A percentile compares a stretch with the other conserved stretches of the same genome.
phyloP scores from a whole-genome alignment of 1,140 invertebrate genomes.

The Orius laevigatus region DNA sequence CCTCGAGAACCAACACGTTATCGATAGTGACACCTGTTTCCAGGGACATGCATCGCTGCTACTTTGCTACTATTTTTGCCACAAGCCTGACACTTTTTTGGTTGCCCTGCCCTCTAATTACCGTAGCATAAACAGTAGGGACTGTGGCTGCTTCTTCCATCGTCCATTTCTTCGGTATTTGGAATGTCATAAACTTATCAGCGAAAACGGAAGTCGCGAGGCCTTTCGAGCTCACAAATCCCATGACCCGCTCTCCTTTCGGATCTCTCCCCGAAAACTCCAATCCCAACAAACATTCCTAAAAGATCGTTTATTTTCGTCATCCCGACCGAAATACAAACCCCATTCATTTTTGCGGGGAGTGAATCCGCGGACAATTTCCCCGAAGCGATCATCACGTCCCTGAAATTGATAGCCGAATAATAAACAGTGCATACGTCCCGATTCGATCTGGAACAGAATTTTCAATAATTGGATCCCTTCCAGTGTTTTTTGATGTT shows the following conservation, averaged over 20 bases:
- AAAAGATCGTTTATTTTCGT: not conserved
- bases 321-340: slow-evolving; percentile 10
- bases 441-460: slow-evolving; percentile 26
- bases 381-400: slow-evolving; percentile 93
- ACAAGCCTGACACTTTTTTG: no score
- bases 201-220: slow-evolving; percentile 76
- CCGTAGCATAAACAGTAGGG: slow-evolving; percentile 82
- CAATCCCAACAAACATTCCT: slow-evolving; percentile 87
- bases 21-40: no score
- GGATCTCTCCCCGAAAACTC: slow-evolving; percentile 76
- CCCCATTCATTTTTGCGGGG: slow-evolving; percentile 55
- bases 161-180: slow-evolving; percentile 74
- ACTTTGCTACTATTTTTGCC: no score
- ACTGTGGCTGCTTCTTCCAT: slow-evolving; percentile 85
- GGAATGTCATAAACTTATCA: slow-evolving; percentile 74
- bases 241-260: slow-evolving; percentile 74
- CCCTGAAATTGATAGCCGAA: slow-evolving; percentile 89
- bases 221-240: slow-evolving; percentile 76
- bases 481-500: slow-evolving; percentile 27
- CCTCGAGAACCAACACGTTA: no score
- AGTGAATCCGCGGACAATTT: slow-evolving; percentile 89
- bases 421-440: slow-evolving; percentile 80
- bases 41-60: no score
- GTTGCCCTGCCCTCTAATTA: slow-evolving; percentile 23
- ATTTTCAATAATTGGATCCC: no score